A percentile compares a stretch with the other conserved stretches of the same genome.
phyloP scores from a whole-genome alignment of 2,888 invertebrate genomes.

The Tipula helvola region DNA sequence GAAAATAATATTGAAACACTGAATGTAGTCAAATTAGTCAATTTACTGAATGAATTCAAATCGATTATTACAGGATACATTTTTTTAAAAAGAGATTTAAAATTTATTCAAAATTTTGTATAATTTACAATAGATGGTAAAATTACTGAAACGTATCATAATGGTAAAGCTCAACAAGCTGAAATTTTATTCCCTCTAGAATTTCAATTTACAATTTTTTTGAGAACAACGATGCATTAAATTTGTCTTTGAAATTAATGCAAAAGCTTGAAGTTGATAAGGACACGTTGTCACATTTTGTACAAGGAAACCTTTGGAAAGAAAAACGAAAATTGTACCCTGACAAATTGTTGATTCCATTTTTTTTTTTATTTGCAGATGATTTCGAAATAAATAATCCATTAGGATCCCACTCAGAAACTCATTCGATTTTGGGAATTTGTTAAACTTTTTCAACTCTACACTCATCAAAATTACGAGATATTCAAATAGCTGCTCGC shows the following conservation, averaged over 20 bases:
- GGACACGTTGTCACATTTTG: neutral
- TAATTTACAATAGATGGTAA: no score
- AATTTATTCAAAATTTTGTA: no score
- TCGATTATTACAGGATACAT: no score
- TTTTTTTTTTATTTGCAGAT: constrained; percentile 11
- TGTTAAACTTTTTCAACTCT: constrained; percentile 12
- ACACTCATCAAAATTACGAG: neutral
- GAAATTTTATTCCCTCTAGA: neutral
- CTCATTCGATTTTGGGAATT: constrained; percentile 12
- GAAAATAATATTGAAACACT: no score
- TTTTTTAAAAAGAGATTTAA: no score
- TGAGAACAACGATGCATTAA: neutral
- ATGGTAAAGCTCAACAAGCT: neutral
- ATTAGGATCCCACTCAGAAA: neutral
- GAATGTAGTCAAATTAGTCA: no score
- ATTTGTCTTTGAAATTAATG: neutral
- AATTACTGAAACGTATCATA: no score
- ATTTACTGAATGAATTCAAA: no score
- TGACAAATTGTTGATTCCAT: neutral
- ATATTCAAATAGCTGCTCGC: neutral
- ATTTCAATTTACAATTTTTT: neutral
- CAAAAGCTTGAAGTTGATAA: neutral
- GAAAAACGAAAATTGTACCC: neutral
- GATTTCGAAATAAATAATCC: neutral
- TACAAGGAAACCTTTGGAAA: neutral